Base-by-base conservation (phyloP, 1,140 invertebrate species). In the Lineus longissimus region DNA sequence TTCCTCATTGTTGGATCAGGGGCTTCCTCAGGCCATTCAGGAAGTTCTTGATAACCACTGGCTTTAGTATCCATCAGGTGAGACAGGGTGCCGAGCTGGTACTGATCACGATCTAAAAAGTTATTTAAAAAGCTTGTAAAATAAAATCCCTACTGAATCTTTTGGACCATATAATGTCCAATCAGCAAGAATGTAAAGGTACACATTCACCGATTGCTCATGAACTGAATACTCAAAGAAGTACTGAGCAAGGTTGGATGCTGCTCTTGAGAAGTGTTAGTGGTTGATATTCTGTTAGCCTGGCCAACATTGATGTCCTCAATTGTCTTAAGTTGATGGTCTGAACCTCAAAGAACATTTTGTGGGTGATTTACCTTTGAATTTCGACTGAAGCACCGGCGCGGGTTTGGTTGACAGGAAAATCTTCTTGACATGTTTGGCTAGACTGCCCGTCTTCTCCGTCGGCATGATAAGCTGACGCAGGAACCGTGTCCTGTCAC, bases 401-500 rank as follows among this genome's bases (percentile, higher is more conserved):
- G 95, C 94, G 2, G 95, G 96, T 81, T 98, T 98, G 7, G 90
- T 87, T 0, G 91, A 88, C 19, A 98, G 83, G 72, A 99, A 95
- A 68, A 98, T 91, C 69, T 88, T 87, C 67, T 89, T 88, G 0
- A 91, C 90, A 80, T 91, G 86, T 62, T 88, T 84, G 0, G 86
- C 78, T 2, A 97, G 70, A 47, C 67, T 69, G 73, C 80, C 73
- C 55, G 59, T 65, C 62, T 82, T 76, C 29, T 80, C 76, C 4
- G 19, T n/a, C 4, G 77, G 77, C 15, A 81, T 33, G 2, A 95
- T 87, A 69, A 97, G 90, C 31, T 89, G 88, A 25, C 88, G 86
- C 19, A 98, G 82, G 72, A 97, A 90, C 23, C 96, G 83, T 1
- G 93, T 92, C 1, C 95, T 85, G 83, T 99, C 97, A 41, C 97